Evolutionary conservation across 2,113 vertebrate species (phyloP).

Genomic region (Osmerus mordax): DNA sequence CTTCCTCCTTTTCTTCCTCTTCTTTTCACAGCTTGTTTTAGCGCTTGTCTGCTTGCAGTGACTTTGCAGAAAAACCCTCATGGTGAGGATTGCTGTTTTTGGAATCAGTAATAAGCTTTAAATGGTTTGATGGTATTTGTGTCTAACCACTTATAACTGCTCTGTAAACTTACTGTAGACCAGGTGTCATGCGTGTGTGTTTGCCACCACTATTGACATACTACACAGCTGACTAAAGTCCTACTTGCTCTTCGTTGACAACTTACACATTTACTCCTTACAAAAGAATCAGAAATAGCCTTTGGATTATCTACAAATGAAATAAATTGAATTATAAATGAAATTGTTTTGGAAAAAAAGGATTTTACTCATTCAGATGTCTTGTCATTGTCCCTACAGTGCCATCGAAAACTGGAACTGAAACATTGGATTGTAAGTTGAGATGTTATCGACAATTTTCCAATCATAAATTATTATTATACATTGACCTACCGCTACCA

Average conservation of each 20-base stretch:
- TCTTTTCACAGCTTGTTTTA: slow-evolving; percentile 53
- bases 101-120: slow-evolving; percentile 26
- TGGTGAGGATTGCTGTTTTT: slow-evolving; percentile 48
- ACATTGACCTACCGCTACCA: no score
- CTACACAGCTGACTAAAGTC: slow-evolving; percentile 7
- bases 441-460: not conserved
- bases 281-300: slow-evolving; percentile 6
- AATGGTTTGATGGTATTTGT: slow-evolving; percentile 31
- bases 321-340: slow-evolving; percentile 11
- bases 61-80: slow-evolving; percentile 35
- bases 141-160: slow-evolving; percentile 25
- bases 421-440: slow-evolving; percentile 57
- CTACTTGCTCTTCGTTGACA: slow-evolving; percentile 14
- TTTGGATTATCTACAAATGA: slow-evolving; percentile 13
- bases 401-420: slow-evolving; percentile 75
- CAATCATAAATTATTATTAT: not conserved
- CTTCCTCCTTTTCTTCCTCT: slow-evolving; percentile 17
- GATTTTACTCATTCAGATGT: slow-evolving; percentile 13
- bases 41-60: slow-evolving; percentile 43
- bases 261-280: slow-evolving; percentile 10
- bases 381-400: slow-evolving; percentile 48
- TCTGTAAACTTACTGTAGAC: slow-evolving; percentile 13
- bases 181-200: slow-evolving; percentile 13
- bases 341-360: not conserved
- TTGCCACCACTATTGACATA: not conserved